Base-by-base conservation (phyloP, 2,113 vertebrate species). In the Lampris megalopsis region DNA sequence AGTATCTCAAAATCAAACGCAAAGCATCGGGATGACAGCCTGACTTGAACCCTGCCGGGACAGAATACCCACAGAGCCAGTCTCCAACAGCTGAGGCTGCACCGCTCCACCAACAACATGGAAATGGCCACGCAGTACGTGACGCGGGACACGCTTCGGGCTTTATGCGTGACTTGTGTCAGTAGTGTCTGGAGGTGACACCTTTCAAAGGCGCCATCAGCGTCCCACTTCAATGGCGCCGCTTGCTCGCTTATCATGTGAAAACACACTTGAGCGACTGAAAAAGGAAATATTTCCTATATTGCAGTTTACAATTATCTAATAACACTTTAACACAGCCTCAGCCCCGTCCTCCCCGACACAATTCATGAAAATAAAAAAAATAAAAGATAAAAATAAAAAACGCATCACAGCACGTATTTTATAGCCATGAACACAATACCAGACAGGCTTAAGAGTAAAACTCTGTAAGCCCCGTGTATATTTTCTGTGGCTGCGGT, bases 21-120 rank as follows among this genome's bases (percentile, higher is more conserved):
- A 24, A 24, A 24, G 24, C 24, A 83, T 71, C 77, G 76, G 77
- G 57, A 71, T 73, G 86, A 88, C 75, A 80, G 81, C 68, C 77
- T 64, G 79, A 88, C 75, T 76, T 76, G 80, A 79, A 71, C 71
- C 73, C 67, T 65, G 75, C 60, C 59, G 42, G 86, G 76, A 85
- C 83, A 82, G 83, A 84, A 81, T 75, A 77, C 41, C 11, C 42
- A 57, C 66, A 7, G 50, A 57, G 75, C 10, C 5, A 1, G 62
- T 42, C 24, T 47, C 8, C 6, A 66, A 65, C 68, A 77, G 79
- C 50, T 82, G 69, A 69, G 68, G 42, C 54, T 13, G 9, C 69
- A 71, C 67, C 66, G 64, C 63, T 56, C 9, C n/a, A 58, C 40
- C 47, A 81, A 84, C 36, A 72, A 9, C 9, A 59, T 80, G 49